Evolutionary conservation across 2,113 vertebrate species (phyloP).

Genomic region (Hiodon tergisus): DNA sequence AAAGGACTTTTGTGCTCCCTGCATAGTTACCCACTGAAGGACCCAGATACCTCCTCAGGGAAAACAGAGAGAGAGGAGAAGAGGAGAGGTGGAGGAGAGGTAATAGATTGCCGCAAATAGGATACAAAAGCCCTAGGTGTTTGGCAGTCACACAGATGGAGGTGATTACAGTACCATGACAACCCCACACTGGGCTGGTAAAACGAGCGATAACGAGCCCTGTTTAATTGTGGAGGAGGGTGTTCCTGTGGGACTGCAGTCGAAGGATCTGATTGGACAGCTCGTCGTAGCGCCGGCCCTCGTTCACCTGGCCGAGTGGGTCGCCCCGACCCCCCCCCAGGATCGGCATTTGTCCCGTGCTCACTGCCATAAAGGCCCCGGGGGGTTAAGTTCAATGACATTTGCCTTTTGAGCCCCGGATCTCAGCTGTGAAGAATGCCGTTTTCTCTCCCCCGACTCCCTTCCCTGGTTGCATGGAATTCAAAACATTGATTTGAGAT

Average conservation of each 20-base stretch:
- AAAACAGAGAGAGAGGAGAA: constrained; percentile 5
- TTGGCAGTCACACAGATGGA: constrained; percentile 8
- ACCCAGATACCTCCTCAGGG: not conserved
- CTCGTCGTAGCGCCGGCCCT: no score
- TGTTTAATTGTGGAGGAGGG: not conserved
- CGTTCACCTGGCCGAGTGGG: no score
- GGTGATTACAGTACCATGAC: constrained; percentile 5
- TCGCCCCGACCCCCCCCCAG: no score
- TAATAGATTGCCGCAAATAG: not conserved
- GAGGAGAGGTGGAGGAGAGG: not conserved
- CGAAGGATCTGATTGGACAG: not conserved
- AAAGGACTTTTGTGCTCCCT: no score
- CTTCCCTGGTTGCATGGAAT: not conserved
- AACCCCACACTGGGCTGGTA: not conserved
- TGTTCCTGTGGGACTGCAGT: constrained; percentile 18
- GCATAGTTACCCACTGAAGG: not conserved
- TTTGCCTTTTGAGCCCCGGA: not conserved
- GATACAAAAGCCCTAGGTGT: not conserved
- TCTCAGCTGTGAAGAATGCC: not conserved
- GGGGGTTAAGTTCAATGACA: no score
- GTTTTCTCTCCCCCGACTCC: not conserved
- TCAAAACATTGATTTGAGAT: not conserved
- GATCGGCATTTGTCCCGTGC: no score
- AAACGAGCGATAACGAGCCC: not conserved
- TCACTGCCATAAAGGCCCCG: no score